Evolutionary conservation across 1,140 invertebrate species (phyloP).

Genomic region (Ectropis grisescens): DNA sequence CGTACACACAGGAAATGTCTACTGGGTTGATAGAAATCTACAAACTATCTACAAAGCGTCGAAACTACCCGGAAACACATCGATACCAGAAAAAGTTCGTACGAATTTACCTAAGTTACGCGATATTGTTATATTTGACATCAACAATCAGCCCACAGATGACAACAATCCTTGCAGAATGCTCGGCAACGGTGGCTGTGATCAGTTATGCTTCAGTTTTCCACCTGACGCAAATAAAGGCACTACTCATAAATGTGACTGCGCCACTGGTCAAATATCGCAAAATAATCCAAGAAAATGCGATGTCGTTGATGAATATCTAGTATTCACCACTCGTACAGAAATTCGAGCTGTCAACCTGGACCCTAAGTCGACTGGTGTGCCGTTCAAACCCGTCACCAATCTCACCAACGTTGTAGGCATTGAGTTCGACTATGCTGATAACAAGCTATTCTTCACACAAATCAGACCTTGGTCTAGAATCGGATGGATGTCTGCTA

Average conservation of each 20-base stretch:
- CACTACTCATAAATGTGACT: slow-evolving; percentile 86
- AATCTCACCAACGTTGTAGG: slow-evolving; percentile 97
- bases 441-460: slow-evolving; percentile 90
- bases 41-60: slow-evolving; percentile 89
- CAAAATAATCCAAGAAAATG: slow-evolving; percentile 78
- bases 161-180: slow-evolving; percentile 84
- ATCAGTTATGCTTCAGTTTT: slow-evolving; percentile 96
- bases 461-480: slow-evolving; percentile 92
- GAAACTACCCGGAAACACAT: slow-evolving; percentile 80
- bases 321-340: slow-evolving; percentile 92
- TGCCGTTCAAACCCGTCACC: slow-evolving; percentile 88
- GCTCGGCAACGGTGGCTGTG: slow-evolving; percentile 86
- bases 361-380: slow-evolving; percentile 82
- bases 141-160: slow-evolving; percentile 86
- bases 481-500: slow-evolving; percentile 84
- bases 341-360: slow-evolving; percentile 91
- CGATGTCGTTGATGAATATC: slow-evolving; percentile 85
- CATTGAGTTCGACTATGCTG: slow-evolving; percentile 94
- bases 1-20: slow-evolving; percentile 86
- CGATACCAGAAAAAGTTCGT: slow-evolving; percentile 78
- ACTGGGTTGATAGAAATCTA: slow-evolving; percentile 97
- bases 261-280: slow-evolving; percentile 86
- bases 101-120: slow-evolving; percentile 87
- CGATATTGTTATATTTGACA: slow-evolving; percentile 92
- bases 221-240: slow-evolving; percentile 73